phyloP scores from a whole-genome alignment of 2,797 vertebrate species.

The Pipistrellus nathusii region DNA sequence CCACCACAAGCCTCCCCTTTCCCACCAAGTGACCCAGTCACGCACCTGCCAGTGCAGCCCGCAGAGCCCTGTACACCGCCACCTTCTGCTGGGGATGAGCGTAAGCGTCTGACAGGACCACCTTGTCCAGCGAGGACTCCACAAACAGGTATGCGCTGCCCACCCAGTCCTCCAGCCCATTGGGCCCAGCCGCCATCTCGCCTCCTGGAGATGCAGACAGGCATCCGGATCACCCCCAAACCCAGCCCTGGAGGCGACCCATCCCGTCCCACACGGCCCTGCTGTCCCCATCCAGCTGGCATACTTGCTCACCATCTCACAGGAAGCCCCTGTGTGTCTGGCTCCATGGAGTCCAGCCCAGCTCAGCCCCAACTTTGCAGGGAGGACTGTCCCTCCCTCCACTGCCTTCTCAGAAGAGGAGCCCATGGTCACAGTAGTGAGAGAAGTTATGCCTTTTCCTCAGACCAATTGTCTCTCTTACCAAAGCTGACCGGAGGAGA shows the following conservation, averaged over 20 bases:
- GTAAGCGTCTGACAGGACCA: conserved; percentile 91
- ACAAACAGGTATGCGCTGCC: conserved; percentile 96
- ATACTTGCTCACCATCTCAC: neutral
- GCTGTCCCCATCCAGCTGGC: neutral
- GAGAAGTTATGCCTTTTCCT: neutral
- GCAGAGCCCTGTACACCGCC: conserved; percentile 93
- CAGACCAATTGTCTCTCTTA: neutral
- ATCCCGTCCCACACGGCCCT: neutral
- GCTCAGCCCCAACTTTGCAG: neutral
- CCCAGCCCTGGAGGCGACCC: neutral
- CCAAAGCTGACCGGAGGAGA: neutral
- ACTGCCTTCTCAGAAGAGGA: neutral
- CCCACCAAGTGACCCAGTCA: neutral
- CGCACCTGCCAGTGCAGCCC: conserved; percentile 93
- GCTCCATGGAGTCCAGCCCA: neutral
- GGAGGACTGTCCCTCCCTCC: neutral
- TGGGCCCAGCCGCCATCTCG: conserved; percentile 81
- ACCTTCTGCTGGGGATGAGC: conserved; percentile 91
- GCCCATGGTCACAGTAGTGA: neutral
- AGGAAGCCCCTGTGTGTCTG: neutral
- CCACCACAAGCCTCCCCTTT: conserved; percentile 7
- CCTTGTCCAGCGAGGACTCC: conserved; percentile 88
- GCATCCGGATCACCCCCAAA: neutral
- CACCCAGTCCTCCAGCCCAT: conserved; percentile 88
- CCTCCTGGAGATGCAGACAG: conserved; percentile 52